Evolutionary conservation across 2,888 invertebrate genomes (phyloP).

Genomic region (Ellobium chinense): DNA sequence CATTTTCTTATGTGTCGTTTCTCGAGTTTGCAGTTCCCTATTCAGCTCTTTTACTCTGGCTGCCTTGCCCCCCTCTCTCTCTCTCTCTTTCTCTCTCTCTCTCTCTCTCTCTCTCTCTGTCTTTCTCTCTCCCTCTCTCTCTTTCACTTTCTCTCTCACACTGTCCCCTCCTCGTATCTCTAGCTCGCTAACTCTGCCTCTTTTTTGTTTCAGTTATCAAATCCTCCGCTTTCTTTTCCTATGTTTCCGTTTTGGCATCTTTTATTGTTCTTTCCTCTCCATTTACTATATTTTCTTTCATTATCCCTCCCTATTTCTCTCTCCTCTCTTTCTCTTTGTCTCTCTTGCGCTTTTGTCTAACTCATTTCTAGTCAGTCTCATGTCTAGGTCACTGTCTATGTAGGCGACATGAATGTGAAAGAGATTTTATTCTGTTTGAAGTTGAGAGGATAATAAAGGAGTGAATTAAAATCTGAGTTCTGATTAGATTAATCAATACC

Average conservation of each 20-base stretch:
- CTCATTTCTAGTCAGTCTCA: too few species aligned
- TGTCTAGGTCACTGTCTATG: too few species aligned
- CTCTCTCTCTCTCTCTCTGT: slow-evolving; percentile 24
- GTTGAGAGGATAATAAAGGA: too few species aligned
- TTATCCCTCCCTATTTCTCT: not conserved
- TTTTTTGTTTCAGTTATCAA: slow-evolving; percentile 31
- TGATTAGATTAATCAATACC: too few species aligned
- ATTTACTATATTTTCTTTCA: slow-evolving; percentile 9
- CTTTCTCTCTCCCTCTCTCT: slow-evolving; percentile 30
- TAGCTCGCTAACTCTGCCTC: not conserved
- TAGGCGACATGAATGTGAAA: too few species aligned
- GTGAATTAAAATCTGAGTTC: too few species aligned
- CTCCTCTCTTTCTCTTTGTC: slow-evolving; percentile 16
- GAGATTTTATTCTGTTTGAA: too few species aligned
- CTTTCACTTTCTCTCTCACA: slow-evolving; percentile 21
- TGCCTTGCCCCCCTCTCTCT: not conserved
- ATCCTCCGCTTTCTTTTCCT: slow-evolving; percentile 19
- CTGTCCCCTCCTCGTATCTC: slow-evolving; percentile 5
- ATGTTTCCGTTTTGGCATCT: not conserved
- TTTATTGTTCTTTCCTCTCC: slow-evolving; percentile 21
- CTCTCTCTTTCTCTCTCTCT: slow-evolving; percentile 27
- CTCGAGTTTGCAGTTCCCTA: too few species aligned
- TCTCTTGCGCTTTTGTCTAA: not conserved
- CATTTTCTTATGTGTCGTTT: too few species aligned
- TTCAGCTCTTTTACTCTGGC: too few species aligned